These are phyloP conservation scores for Disparrhopalites patrizii DNA, from an alignment of 2,888 invertebrate species.

Conservation along the genomic window DNA sequence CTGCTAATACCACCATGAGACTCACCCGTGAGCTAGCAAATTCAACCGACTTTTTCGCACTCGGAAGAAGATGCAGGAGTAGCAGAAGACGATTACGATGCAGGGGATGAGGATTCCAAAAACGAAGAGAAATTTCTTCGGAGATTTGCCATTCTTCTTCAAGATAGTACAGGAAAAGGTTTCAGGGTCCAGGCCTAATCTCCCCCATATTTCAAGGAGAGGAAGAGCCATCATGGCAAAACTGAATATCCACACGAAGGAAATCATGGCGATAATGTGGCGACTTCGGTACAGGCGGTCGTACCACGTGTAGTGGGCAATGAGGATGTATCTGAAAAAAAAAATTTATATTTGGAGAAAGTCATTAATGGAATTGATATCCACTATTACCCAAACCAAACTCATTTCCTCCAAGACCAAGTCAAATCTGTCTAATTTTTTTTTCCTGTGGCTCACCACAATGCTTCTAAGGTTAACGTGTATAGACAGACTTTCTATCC, in stretches of 20 bases:
- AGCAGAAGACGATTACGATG: constrained; percentile 75
- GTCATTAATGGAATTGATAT: too few relatives aligned
- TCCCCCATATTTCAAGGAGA: constrained; percentile 76
- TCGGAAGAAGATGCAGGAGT: constrained; percentile 78
- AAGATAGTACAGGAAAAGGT: constrained; percentile 89
- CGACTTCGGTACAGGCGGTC: constrained; percentile 68
- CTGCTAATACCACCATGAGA: too few relatives aligned
- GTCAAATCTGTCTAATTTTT: too few relatives aligned
- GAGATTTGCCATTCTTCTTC: constrained; percentile 69
- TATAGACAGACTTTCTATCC: too few relatives aligned
- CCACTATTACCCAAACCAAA: too few relatives aligned
- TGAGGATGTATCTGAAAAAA: constrained; percentile 71
- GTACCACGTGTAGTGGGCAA: constrained; percentile 76
- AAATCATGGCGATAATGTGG: constrained; percentile 72
- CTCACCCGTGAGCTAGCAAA: constrained; percentile 67
- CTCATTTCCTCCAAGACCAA: too few relatives aligned
- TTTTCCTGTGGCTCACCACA: too few relatives aligned
- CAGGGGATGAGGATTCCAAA: constrained; percentile 81
- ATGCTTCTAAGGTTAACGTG: too few relatives aligned
- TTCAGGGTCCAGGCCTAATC: constrained; percentile 68
- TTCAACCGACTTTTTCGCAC: constrained; percentile 70
- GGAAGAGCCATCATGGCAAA: constrained; percentile 71
- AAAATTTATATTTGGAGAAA: too few relatives aligned
- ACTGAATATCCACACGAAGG: constrained; percentile 74
- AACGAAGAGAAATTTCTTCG: constrained; percentile 77